Evolutionary conservation across 2,797 vertebrate species (phyloP).

Genomic region (Danionella dracula): DNA sequence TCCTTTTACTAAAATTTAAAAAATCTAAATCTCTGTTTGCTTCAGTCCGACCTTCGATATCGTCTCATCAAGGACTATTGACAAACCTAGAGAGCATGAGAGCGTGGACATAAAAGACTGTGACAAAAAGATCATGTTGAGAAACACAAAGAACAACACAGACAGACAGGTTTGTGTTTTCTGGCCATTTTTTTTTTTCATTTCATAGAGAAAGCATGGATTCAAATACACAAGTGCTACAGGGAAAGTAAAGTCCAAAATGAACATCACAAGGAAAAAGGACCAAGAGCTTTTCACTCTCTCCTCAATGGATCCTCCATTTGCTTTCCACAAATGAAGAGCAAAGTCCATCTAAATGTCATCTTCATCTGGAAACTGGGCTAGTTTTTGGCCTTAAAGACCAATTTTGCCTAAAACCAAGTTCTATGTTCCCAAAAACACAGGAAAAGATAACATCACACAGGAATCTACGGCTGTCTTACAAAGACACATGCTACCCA

Average conservation of each 20-base stretch:
- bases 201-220: conserved; percentile 50
- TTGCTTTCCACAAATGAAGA: neutral
- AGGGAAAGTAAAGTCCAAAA: conserved; percentile 44
- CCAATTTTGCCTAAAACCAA: neutral
- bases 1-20: too few species aligned
- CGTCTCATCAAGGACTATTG: conserved; percentile 2
- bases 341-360: neutral
- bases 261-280: conserved; percentile 41
- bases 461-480: conserved; percentile 28
- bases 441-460: conserved; percentile 14
- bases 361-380: neutral
- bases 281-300: conserved; percentile 41
- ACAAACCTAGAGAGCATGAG: conserved; percentile 6
- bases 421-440: neutral
- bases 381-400: neutral
- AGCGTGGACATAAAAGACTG: neutral
- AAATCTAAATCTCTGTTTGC: conserved; percentile 3
- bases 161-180: conserved; percentile 37
- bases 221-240: conserved; percentile 49
- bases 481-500: conserved; percentile 33
- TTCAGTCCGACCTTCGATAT: conserved; percentile 8
- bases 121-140: conserved; percentile 11
- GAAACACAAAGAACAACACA: conserved; percentile 23
- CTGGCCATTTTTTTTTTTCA: conserved; percentile 44
- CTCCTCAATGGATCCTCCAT: conserved; percentile 22